Conservation (phyloP, 2,113 vertebrate genomes). For the Guaruba guarouba region DNA sequence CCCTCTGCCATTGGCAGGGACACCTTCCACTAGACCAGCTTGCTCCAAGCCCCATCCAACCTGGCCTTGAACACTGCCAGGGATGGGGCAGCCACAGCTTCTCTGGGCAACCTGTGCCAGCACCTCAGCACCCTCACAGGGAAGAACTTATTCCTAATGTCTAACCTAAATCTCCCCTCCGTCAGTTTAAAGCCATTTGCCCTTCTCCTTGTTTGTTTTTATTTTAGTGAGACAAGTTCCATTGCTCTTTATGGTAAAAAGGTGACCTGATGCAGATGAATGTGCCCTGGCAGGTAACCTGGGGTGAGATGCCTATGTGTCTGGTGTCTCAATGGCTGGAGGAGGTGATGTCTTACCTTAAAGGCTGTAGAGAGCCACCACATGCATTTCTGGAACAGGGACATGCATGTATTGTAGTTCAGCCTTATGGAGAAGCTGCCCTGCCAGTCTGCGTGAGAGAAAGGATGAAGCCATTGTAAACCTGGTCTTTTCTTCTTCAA, state of each 20-base stretch:
- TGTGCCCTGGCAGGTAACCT: accelerated
- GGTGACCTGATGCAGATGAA: background rate
- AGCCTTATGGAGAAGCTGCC: background rate
- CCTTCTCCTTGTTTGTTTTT: background rate
- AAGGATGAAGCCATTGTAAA: background rate
- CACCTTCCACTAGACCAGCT: background rate
- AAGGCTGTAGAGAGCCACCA: background rate
- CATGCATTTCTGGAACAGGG: background rate
- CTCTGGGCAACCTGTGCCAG: background rate
- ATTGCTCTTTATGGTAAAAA: background rate
- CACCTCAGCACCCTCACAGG: background rate
- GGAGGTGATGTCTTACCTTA: background rate
- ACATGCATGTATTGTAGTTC: accelerated
- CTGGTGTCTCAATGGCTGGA: background rate
- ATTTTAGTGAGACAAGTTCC: background rate
- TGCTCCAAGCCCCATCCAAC: background rate
- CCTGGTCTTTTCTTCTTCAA: background rate
- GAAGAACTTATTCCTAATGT: background rate
- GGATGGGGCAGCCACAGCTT: background rate
- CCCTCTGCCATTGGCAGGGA: background rate
- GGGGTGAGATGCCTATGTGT: no score
- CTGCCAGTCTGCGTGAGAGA: background rate
- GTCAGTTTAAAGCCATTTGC: background rate
- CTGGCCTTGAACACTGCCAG: background rate
- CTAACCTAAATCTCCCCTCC: background rate